Evolutionary conservation across 2,888 invertebrate species (phyloP).

Genomic region (Phortica magna): DNA sequence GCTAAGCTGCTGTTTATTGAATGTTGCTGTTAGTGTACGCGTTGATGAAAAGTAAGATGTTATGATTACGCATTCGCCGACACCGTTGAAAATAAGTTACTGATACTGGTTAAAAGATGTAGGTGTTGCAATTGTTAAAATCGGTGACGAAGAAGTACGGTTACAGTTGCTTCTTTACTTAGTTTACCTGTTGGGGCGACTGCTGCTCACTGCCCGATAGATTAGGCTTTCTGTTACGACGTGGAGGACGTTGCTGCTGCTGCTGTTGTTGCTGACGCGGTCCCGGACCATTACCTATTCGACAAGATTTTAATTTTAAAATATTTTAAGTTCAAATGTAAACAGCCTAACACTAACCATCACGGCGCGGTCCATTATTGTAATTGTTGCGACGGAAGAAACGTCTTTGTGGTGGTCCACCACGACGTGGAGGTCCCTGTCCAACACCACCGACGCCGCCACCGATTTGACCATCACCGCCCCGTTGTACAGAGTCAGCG

Average conservation of each 20-base stretch:
- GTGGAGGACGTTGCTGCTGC: slow-evolving; percentile 67
- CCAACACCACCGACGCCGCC: slow-evolving; percentile 69
- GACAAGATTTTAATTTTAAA: slow-evolving; percentile 3
- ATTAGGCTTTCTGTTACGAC: slow-evolving; percentile 75
- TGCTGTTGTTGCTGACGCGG: slow-evolving; percentile 78
- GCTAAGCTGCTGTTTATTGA: background rate
- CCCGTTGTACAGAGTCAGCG: slow-evolving; percentile 78
- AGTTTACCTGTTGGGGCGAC: slow-evolving; percentile 77
- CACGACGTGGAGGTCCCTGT: slow-evolving; percentile 78
- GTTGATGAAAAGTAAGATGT: background rate
- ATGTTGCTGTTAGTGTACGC: background rate
- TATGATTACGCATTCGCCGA: too few relatives aligned
- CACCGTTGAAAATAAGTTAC: background rate
- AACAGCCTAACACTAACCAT: slow-evolving; percentile 55
- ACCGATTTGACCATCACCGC: slow-evolving; percentile 67
- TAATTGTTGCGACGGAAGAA: slow-evolving; percentile 87
- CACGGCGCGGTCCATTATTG: slow-evolving; percentile 70
- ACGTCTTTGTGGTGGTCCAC: slow-evolving; percentile 79
- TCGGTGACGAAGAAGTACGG: slow-evolving; percentile 53
- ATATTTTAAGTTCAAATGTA: background rate
- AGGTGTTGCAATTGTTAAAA: slow-evolving; percentile 47
- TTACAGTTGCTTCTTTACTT: slow-evolving; percentile 53
- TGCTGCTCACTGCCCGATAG: slow-evolving; percentile 74
- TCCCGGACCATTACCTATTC: slow-evolving; percentile 61
- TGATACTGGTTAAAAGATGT: slow-evolving; percentile 29